Conservation (phyloP, 2,888 invertebrate species). For the Bembecia ichneumoniformis region DNA sequence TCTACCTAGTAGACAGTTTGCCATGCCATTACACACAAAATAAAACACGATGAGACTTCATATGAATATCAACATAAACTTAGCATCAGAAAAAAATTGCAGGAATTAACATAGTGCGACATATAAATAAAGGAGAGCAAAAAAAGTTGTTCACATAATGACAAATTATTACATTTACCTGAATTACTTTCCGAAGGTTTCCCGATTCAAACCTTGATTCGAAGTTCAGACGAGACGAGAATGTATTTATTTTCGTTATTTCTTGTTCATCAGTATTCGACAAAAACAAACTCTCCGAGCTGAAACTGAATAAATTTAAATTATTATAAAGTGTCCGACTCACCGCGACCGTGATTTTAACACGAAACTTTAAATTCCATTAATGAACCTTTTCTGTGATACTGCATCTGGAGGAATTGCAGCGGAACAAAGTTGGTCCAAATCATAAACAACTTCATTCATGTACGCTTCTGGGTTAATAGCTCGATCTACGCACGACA, state of each 20-base stretch:
- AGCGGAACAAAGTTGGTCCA: conserved; percentile 64
- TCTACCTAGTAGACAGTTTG: too few species aligned
- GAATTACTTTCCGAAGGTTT: conserved; percentile 85
- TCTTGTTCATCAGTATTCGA: conserved; percentile 67
- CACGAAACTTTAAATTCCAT: too few species aligned
- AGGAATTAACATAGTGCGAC: too few species aligned
- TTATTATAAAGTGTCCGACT: neutral
- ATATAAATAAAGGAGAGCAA: too few species aligned
- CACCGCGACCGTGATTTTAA: too few species aligned
- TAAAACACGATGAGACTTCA: too few species aligned
- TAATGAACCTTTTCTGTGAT: conserved; percentile 39
- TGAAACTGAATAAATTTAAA: conserved; percentile 25
- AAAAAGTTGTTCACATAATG: neutral
- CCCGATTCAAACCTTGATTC: conserved; percentile 91
- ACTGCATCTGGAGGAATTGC: conserved; percentile 21
- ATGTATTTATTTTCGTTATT: conserved; percentile 47
- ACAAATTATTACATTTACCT: conserved; percentile 51
- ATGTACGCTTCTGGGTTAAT: conserved; percentile 73
- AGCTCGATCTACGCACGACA: conserved; percentile 78
- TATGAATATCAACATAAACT: too few species aligned
- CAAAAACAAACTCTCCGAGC: conserved; percentile 38
- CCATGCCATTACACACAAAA: too few species aligned
- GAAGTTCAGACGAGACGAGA: conserved; percentile 73
- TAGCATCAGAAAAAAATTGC: too few species aligned
- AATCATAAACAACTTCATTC: conserved; percentile 79